Evolutionary conservation across 1,140 invertebrate genomes (phyloP).

Genomic region (Aricia agestis): DNA sequence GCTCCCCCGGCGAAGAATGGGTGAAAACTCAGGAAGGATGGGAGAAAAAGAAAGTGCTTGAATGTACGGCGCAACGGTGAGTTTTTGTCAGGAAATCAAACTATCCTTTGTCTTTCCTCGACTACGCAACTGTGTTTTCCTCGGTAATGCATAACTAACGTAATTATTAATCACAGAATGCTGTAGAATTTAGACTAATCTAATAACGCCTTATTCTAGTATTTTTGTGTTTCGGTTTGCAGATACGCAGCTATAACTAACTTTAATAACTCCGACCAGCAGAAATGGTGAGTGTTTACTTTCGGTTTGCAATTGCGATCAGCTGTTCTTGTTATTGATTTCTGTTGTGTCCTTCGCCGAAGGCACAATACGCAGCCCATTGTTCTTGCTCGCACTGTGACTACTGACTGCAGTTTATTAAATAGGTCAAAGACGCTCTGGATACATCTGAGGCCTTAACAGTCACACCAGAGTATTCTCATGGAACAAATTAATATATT

Average conservation of each 20-base stretch:
- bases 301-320: constrained; percentile 41
- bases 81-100: constrained; percentile 59
- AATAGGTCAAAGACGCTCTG: constrained; percentile 20
- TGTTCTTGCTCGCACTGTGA: constrained; percentile 24
- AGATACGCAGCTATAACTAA: constrained; percentile 72
- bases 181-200: neutral
- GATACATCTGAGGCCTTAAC: neutral
- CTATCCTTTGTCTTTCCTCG: constrained; percentile 73
- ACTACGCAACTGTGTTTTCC: constrained; percentile 49
- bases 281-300: constrained; percentile 64
- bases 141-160: constrained; percentile 49
- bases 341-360: constrained; percentile 48
- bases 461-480: no score
- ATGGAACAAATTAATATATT: no score
- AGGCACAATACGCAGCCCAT: neutral
- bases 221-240: constrained; percentile 61
- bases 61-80: constrained; percentile 82
- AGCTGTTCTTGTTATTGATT: constrained; percentile 59
- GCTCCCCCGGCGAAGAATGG: constrained; percentile 98
- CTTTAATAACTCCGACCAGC: constrained; percentile 65
- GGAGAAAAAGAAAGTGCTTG: constrained; percentile 95
- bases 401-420: constrained; percentile 3
- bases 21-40: constrained; percentile 97
- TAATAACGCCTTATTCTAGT: constrained; percentile 23
- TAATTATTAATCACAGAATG: constrained; percentile 27